Evolutionary conservation across 2,797 vertebrate genomes (phyloP), one percentile per base, ranked within the genome.

Genomic region (Onychomys leucogaster): DNA sequence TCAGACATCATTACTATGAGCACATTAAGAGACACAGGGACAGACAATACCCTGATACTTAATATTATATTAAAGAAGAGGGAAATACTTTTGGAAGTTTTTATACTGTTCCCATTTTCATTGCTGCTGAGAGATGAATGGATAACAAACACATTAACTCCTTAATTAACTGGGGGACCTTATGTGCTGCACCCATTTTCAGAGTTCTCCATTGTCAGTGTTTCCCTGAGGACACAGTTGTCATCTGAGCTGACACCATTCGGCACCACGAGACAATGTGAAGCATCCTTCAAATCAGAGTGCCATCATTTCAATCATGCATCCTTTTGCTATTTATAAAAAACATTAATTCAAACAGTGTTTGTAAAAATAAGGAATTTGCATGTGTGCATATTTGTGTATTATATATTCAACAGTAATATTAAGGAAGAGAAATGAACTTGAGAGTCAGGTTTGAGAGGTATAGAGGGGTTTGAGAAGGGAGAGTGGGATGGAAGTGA

Each of bases 101-200:
- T 41, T 63, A 29, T 76, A 81, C 63, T 83, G 73, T n/a, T n/a
- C 46, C 93, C n/a, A 13, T 25, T 96, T 67, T 78, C 84, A 89
- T 37, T 83, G 32, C 75, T 57, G 67, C 14, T 17, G 59, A 92
- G 91, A 86, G 57, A 1, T 96, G 19, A 86, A 86, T 67, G 87
- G 43, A 89, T 52, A 43, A 57, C 17, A 86, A 75, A 90, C 17
- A 69, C n/a, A 55, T 67, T 41, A 90, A 37, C 16, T 37, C 25
- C 37, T 80, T 67, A 16, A 27, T 32, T 55, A 80, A 14, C 6
- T 29, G 14, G 61, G 27, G 43, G 6, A 6, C 1, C n/a, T 37
- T 52, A 32, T 55, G 61, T 67, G 17, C 9, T 32, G 4, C 14
- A 4, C 61, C 19, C 32, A 67, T 67, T 86, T 52, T 69, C 27